Conservation (phyloP, 2,888 invertebrate genomes). For the Chrysolina oricalcia region DNA sequence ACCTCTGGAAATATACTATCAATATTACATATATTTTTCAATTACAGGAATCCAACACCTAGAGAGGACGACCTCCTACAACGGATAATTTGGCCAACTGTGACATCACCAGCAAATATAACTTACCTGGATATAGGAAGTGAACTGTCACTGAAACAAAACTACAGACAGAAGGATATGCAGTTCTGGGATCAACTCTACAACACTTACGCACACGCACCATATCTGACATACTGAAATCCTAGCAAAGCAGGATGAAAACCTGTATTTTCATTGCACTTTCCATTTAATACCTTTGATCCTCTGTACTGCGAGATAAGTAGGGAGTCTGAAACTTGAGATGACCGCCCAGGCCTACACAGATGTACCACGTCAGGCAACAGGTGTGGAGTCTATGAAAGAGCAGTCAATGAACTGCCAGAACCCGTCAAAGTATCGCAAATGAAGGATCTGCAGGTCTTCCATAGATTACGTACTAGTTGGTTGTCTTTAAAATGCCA, state of each 20-base stretch:
- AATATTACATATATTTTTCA: background rate
- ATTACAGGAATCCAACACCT: conserved; percentile 50
- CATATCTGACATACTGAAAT: conserved; percentile 43
- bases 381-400: too few species aligned
- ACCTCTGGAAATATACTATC: too few species aligned
- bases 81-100: conserved; percentile 43
- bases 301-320: too few species aligned
- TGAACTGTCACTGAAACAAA: conserved; percentile 39
- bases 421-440: too few species aligned
- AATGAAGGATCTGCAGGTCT: too few species aligned
- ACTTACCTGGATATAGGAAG: conserved; percentile 41
- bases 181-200: conserved; percentile 45
- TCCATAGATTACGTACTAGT: too few species aligned
- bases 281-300: too few species aligned
- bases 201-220: conserved; percentile 39
- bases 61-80: conserved; percentile 38
- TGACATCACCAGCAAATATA: conserved; percentile 37
- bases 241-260: background rate
- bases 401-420: too few species aligned
- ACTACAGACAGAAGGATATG: conserved; percentile 41
- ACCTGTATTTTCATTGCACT: background rate
- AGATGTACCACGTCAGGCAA: too few species aligned
- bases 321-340: too few species aligned
- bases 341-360: too few species aligned
- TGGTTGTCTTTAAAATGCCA: too few species aligned